Evolutionary conservation across 2,888 invertebrate genomes (phyloP).

Genomic region (Sesamia inferens): DNA sequence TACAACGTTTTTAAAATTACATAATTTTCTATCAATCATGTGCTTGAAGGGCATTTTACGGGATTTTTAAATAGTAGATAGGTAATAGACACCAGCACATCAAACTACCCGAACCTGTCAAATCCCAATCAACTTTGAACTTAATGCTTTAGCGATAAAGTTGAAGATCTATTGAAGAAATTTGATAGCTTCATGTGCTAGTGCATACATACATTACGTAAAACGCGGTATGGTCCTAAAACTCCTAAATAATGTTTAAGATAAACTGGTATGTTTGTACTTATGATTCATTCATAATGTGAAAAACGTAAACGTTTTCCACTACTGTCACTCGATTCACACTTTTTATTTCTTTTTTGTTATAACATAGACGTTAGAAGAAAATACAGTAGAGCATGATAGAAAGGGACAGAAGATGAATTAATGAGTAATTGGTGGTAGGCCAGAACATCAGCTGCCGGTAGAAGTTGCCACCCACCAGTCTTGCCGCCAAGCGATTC

Average conservation of each 20-base stretch:
- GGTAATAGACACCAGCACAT: no score
- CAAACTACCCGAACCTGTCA: no score
- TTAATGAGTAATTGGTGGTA: neutral
- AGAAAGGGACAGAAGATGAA: constrained; percentile 11
- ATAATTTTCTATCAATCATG: constrained; percentile 49
- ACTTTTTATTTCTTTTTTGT: neutral
- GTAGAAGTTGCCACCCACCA: no score
- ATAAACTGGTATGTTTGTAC: constrained; percentile 12
- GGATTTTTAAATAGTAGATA: neutral
- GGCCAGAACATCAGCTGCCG: no score
- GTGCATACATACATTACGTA: neutral
- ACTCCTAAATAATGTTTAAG: constrained; percentile 11
- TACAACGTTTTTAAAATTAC: constrained; percentile 50
- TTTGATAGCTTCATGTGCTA: no score
- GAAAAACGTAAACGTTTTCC: neutral
- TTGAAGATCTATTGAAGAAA: no score
- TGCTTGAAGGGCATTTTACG: constrained; percentile 56
- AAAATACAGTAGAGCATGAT: neutral
- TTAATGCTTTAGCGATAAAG: no score
- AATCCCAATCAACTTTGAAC: no score
- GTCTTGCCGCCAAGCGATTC: no score
- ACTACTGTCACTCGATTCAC: neutral
- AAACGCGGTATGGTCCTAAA: constrained; percentile 10
- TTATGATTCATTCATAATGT: neutral
- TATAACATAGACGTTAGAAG: neutral